Evolutionary conservation across 2,888 invertebrate species (phyloP).

Genomic region (Mythimna pallens): DNA sequence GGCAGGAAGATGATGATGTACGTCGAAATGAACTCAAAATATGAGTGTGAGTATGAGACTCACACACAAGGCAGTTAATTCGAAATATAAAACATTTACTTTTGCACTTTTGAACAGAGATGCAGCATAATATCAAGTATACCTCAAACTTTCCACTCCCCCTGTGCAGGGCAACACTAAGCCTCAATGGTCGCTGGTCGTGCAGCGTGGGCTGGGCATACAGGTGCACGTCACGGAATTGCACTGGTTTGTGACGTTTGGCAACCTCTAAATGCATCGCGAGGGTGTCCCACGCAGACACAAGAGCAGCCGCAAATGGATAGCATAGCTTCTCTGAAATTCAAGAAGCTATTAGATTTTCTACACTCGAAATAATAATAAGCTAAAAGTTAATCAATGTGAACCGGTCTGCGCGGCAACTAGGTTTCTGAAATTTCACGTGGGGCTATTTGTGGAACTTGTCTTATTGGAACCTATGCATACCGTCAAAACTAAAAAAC

Average conservation of each 20-base stretch:
- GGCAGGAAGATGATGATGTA: no score
- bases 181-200: constrained; percentile 86
- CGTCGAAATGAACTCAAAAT: no score
- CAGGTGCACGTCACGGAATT: constrained; percentile 91
- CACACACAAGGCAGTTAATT: no score
- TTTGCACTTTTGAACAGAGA: no score
- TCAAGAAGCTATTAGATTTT: not conserved
- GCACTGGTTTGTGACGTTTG: constrained; percentile 92
- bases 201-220: constrained; percentile 89
- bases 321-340: constrained; percentile 75
- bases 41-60: no score
- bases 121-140: no score
- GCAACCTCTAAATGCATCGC: constrained; percentile 90
- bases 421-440: not conserved
- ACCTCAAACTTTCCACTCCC: constrained; percentile 91
- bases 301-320: constrained; percentile 94
- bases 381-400: not conserved
- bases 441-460: not conserved
- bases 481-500: not conserved
- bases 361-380: not conserved
- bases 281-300: constrained; percentile 93
- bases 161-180: constrained; percentile 91
- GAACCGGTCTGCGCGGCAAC: not conserved
- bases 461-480: not conserved
- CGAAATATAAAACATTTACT: no score